Conservation (phyloP, 2,888 invertebrate genomes). For the Meloe dianella region DNA sequence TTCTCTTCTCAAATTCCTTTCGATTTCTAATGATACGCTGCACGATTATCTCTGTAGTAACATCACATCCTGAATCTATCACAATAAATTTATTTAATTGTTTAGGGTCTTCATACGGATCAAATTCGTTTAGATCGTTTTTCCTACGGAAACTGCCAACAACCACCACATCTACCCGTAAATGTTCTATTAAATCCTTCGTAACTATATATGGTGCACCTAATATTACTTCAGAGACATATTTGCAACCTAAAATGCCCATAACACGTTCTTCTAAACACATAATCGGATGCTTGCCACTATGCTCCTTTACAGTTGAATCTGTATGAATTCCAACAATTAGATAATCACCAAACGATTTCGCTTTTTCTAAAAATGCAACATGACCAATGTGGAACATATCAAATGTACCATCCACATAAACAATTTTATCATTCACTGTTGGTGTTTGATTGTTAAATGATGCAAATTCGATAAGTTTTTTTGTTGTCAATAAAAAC, state of each 20-base stretch:
- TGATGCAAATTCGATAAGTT: constrained; percentile 84
- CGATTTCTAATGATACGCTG: constrained; percentile 93
- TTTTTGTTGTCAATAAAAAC: constrained; percentile 89
- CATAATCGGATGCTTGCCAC: constrained; percentile 98
- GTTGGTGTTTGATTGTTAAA: constrained; percentile 77
- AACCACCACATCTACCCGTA: constrained; percentile 78
- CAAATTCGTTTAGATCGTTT: constrained; percentile 75
- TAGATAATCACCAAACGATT: constrained; percentile 88
- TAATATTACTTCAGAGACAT: constrained; percentile 97
- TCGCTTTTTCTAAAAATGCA: constrained; percentile 87
- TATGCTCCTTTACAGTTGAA: constrained; percentile 88
- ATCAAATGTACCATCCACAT: constrained; percentile 98
- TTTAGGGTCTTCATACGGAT: constrained; percentile 90
- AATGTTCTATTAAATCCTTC: constrained; percentile 92
- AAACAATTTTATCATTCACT: constrained; percentile 80
- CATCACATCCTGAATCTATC: constrained; percentile 81
- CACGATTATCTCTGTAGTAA: constrained; percentile 96
- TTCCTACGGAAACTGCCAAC: constrained; percentile 84
- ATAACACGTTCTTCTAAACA: constrained; percentile 97
- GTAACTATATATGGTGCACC: constrained; percentile 96
- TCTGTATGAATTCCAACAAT: constrained; percentile 97
- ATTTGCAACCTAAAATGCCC: constrained; percentile 95
- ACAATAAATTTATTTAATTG: constrained; percentile 73
- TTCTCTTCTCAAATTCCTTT: constrained; percentile 85
- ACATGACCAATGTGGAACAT: constrained; percentile 96